Base-by-base conservation (phyloP, 2,888 invertebrate species). In the Melangyna quadrimaculata region DNA sequence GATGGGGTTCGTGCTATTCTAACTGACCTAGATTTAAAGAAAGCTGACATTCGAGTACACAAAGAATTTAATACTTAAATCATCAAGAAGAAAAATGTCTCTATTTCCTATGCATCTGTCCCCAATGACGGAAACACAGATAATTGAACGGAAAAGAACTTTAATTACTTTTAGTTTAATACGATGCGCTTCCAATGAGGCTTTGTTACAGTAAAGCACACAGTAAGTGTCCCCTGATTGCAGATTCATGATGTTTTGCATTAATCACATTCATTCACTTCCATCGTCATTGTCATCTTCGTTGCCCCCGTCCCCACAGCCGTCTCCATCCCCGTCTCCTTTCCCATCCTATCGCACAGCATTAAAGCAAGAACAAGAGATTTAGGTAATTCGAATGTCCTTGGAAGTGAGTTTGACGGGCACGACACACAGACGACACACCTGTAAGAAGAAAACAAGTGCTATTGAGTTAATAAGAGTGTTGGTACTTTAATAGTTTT, bases 221-320 rank as follows among this genome's bases (percentile, higher is more conserved):
- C 51, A 40, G 45, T 71, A 65, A 51, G 48, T 75, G 75, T 71
- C 69, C 40, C 37, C 53, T 79, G 71, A 80, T 84, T 84, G 79
- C 61, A 35, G 70, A 84, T 84, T 84, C 80, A 79, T 84, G 75
- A 63, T 61, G 59, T 55, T 37, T 61, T 80, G 71, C 65, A 84
- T 80, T 80, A 84, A 77, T 84, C 84, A 79, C 57, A 48, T n/a
- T 27, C 37, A 55, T 29, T 8, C 53, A 27, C 55, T 29, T 19
- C 19, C 32, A 59, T 59, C 37, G 59, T 59, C 37, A 37, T 59
- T 17, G 10, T 59, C 59, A 37, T 59, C 19, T 14, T 32, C 12
- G 29, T 55, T 6, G n/a, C 17, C 14, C 7, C 10, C 32, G 14
- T 57, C 5, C 9, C 8, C 55, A 63, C 57, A 63, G 22, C 32